Evolutionary conservation across 1,140 invertebrate species (phyloP).

Genomic region (Calliphora vicina): DNA sequence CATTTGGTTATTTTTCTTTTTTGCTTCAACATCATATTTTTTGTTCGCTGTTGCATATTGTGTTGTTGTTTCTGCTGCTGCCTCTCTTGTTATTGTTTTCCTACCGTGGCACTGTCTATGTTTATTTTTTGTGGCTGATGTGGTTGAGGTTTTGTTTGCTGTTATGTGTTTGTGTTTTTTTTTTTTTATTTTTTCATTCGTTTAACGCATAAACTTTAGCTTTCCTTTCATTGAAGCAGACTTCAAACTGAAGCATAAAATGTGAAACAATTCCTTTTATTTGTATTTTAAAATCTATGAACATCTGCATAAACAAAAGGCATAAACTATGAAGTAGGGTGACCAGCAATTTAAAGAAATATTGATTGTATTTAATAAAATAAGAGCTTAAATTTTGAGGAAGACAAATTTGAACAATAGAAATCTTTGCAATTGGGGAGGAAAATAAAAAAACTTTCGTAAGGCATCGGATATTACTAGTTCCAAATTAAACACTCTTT

Average conservation of each 20-base stretch:
- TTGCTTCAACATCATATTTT: neutral
- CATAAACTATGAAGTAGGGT: neutral
- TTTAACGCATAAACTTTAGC: slow-evolving; percentile 1
- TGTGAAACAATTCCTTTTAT: neutral
- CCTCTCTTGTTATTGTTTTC: neutral
- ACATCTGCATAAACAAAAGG: slow-evolving; percentile 31
- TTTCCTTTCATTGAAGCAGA: neutral
- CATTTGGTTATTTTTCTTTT: slow-evolving; percentile 19
- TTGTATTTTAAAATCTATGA: slow-evolving; percentile 9
- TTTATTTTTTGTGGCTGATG: slow-evolving; percentile 15
- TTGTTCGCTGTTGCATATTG: neutral
- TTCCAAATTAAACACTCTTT: too few relatives aligned
- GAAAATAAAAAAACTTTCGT: too few relatives aligned
- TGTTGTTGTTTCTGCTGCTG: neutral
- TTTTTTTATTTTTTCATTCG: neutral
- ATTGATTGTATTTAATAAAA: too few relatives aligned
- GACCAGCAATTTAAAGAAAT: too few relatives aligned
- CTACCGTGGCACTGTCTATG: neutral
- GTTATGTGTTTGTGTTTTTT: neutral
- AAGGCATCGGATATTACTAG: too few relatives aligned
- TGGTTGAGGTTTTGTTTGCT: slow-evolving; percentile 11
- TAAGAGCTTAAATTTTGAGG: too few relatives aligned
- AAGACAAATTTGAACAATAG: too few relatives aligned
- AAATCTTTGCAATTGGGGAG: too few relatives aligned
- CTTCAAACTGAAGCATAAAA: neutral